Base-by-base conservation (phyloP, 2,113 vertebrate genomes). In the Romanogobio albipinnatus region DNA sequence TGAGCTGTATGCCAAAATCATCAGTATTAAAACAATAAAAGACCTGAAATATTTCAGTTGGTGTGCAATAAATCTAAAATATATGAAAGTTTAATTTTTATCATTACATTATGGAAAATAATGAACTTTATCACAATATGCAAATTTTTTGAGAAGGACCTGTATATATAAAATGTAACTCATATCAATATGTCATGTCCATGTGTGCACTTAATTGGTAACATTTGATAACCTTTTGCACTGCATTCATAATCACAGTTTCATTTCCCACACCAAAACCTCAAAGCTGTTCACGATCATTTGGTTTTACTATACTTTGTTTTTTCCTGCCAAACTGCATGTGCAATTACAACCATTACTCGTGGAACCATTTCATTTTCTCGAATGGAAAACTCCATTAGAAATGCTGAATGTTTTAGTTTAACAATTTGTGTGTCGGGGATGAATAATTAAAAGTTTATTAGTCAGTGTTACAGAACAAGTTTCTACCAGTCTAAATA, bases 401-500 rank as follows among this genome's bases (percentile, higher is more conserved):
- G 58, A 80, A 83, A 45, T 53, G 75, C 10, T 59, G 58, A 22
- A 81, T 29, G 39, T 62, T 47, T 76, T 39, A 83, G 66, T 22
- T 83, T 17, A 53, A 58, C 29, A 39, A 53, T 56, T 29, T 85
- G 49, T 76, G 7, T 45, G 39, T 64, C 29, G n/a, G 15, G 24
- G 36, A 74, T 76, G 64, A 76, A 81, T 74, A 78, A 58, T 76
- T 51, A 26, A 2, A 77, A 49, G 51, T 71, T 87, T 85, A 85
- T 51, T 80, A 49, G 26, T 36, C 75, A n/a, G 47, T 87, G 59
- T 85, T 89, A 66, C 45, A 71, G 64, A 77, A 81, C 61, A 85
- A 53, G 70, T 26, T 81, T 83, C 17, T 39, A 64, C 61, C 64
- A 83, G 76, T 66, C 79, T 80, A 89, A 87, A 89, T 87, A 86